Evolutionary conservation across 2,797 vertebrate species (phyloP).

Genomic region (Lacerta agilis): DNA sequence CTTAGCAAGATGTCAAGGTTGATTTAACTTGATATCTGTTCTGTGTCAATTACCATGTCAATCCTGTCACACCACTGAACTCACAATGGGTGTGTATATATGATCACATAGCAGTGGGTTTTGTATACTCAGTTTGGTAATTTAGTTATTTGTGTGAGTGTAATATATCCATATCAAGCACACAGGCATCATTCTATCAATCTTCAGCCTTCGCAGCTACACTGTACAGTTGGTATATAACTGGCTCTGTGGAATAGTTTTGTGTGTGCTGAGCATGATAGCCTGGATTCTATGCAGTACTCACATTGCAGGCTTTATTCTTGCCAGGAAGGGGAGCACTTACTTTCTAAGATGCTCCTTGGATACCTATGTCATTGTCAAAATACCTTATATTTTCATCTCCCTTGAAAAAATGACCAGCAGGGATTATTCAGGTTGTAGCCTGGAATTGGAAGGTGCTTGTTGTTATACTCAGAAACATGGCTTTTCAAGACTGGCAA

Average conservation of each 20-base stretch:
- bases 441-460: conserved; percentile 1
- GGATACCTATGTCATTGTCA: not conserved
- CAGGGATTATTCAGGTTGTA: conserved; percentile 2
- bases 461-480: conserved; percentile 1
- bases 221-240: not conserved
- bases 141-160: not conserved
- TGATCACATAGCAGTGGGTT: not conserved
- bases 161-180: not conserved
- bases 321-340: not conserved
- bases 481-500: not conserved
- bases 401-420: not conserved
- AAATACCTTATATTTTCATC: not conserved
- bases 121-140: not conserved
- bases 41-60: not conserved
- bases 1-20: not conserved
- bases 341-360: not conserved
- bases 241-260: not conserved
- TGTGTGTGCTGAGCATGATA: not conserved
- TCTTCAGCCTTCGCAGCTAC: not conserved
- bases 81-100: not conserved
- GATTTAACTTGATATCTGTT: not conserved
- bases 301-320: not conserved
- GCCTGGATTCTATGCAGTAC: not conserved
- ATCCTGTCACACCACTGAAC: not conserved
- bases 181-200: not conserved